These are phyloP conservation scores for Palythoa grandiflora DNA, from an alignment of 92 coral and sea anemone species.

Conservation along the genomic window DNA sequence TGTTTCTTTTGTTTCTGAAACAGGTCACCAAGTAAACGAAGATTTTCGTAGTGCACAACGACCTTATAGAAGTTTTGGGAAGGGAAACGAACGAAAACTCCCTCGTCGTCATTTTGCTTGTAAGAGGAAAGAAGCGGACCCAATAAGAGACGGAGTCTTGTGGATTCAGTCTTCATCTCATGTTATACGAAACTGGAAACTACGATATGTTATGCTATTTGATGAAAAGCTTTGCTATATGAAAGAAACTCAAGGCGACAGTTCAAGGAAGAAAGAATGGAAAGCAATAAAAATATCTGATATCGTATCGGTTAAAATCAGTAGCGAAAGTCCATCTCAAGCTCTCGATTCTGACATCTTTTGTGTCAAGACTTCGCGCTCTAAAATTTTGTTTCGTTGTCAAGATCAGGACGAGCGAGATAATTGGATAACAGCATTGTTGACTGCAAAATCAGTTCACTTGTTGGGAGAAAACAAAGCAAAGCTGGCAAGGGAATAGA, in stretches of 20 bases:
- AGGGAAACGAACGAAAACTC: constrained; percentile 10
- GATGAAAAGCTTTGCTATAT: constrained; percentile 28
- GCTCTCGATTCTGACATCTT: constrained; percentile 11
- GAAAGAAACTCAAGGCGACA: constrained; percentile 19
- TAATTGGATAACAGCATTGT: constrained; percentile 27
- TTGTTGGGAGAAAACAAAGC: background rate
- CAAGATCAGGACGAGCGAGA: constrained; percentile 17
- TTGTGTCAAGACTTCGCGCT: constrained; percentile 26
- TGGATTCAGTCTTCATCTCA: constrained; percentile 34
- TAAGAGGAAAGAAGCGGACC: constrained; percentile 19
- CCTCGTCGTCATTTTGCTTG: constrained; percentile 6
- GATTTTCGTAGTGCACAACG: constrained; percentile 13
- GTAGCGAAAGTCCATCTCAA: background rate
- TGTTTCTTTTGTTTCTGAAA: constrained; percentile 32
- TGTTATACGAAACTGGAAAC: constrained; percentile 28
- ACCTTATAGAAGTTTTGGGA: constrained; percentile 34
- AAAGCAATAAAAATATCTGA: constrained; percentile 24
- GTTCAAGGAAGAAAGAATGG: constrained; percentile 13
- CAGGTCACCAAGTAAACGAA: constrained; percentile 15
- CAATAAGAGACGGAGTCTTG: constrained; percentile 22
- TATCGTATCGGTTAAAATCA: constrained; percentile 26
- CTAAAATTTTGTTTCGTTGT: constrained; percentile 26
- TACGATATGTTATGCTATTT: constrained; percentile 22
- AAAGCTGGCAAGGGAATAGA: background rate
- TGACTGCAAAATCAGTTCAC: constrained; percentile 15